phyloP scores from a whole-genome alignment of 1,140 invertebrate genomes.

The Bilobella aurantiaca region DNA sequence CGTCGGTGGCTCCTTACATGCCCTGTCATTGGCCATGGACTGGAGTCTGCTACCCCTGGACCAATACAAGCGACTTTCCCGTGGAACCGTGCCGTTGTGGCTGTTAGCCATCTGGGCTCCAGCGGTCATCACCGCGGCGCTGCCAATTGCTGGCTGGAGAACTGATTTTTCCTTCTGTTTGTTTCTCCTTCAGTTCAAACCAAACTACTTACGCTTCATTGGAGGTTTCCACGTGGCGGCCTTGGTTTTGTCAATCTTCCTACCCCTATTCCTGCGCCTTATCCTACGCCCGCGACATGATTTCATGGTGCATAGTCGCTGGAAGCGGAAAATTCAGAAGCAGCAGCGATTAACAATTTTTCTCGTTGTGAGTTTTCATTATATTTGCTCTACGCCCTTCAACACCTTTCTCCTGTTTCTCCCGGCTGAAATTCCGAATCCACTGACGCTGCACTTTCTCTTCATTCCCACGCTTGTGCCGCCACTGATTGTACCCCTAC shows the following conservation, averaged over 20 bases:
- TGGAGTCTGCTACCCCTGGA: constrained; percentile 25
- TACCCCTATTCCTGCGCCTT: constrained; percentile 24
- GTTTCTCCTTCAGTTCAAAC: constrained; percentile 32
- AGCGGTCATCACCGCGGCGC: constrained; percentile 17
- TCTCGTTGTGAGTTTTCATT: constrained; percentile 23
- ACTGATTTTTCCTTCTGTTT: constrained; percentile 31
- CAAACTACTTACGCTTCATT: constrained; percentile 31
- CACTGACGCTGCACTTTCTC: constrained; percentile 29
- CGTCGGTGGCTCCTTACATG: constrained; percentile 23
- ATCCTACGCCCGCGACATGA: constrained; percentile 4
- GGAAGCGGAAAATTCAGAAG: constrained; percentile 30
- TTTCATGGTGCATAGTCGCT: constrained; percentile 10
- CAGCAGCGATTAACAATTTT: constrained; percentile 31
- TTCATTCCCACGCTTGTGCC: constrained; percentile 31
- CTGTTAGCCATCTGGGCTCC: constrained; percentile 31
- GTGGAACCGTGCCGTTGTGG: constrained; percentile 32
- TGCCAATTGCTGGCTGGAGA: constrained; percentile 27
- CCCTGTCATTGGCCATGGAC: constrained; percentile 28
- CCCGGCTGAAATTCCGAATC: constrained; percentile 14
- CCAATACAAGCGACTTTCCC: constrained; percentile 23
- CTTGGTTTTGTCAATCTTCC: constrained; percentile 19
- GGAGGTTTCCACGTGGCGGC: constrained; percentile 23
- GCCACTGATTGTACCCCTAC: constrained; percentile 26
- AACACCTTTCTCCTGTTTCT: constrained; percentile 25
- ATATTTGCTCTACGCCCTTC: constrained; percentile 29